Evolutionary conservation across 2,888 invertebrate genomes (phyloP).

Genomic region (Lepidocyrtoides sp.): DNA sequence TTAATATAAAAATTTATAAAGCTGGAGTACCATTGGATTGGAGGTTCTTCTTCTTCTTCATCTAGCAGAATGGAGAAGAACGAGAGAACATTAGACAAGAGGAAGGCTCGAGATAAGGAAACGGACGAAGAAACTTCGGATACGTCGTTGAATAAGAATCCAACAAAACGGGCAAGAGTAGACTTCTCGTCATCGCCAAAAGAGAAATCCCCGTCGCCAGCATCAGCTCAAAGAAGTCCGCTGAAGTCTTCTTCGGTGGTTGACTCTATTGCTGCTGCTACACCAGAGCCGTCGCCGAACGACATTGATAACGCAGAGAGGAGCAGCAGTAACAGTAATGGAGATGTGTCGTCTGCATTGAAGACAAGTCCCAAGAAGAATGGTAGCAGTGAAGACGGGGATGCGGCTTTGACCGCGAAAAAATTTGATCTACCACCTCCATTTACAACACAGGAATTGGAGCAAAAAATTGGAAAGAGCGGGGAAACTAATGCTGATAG

Average conservation of each 20-base stretch:
- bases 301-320: background rate
- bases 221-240: constrained; percentile 58
- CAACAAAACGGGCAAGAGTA: constrained; percentile 76
- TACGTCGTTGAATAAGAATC: constrained; percentile 39
- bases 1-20: background rate
- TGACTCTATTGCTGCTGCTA: constrained; percentile 37
- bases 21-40: constrained; percentile 72
- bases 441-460: constrained; percentile 65
- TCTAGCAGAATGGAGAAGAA: constrained; percentile 64
- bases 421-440: constrained; percentile 67
- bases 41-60: constrained; percentile 36
- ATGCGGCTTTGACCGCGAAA: constrained; percentile 38
- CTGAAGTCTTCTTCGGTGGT: background rate
- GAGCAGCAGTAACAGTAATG: constrained; percentile 11
- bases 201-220: constrained; percentile 66
- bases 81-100: constrained; percentile 66
- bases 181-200: constrained; percentile 56
- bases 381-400: background rate
- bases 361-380: background rate
- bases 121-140: constrained; percentile 50
- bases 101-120: constrained; percentile 78
- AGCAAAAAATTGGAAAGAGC: constrained; percentile 50
- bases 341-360: background rate
- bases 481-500: constrained; percentile 26
- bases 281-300: constrained; percentile 10